phyloP scores from a whole-genome alignment of 2,888 invertebrate genomes.

The Drosophila anomelani region DNA sequence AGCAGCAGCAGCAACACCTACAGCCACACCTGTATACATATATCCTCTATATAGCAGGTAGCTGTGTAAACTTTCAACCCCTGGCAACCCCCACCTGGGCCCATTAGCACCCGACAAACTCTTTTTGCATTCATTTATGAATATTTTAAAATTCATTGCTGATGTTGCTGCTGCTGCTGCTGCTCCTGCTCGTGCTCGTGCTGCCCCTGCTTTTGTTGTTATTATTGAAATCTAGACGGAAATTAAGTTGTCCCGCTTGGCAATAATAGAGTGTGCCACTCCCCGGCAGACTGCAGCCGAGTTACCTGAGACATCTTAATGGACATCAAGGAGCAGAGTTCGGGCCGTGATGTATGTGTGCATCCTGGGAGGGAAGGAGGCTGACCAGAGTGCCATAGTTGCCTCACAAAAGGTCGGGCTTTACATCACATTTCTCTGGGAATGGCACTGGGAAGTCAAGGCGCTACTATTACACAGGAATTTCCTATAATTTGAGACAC shows the following conservation, averaged over 20 bases:
- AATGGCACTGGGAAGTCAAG: not conserved
- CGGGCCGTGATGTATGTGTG: constrained; percentile 44
- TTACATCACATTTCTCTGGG: not conserved
- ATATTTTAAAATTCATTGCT: constrained; percentile 77
- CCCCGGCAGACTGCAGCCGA: constrained; percentile 13
- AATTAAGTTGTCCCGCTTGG: constrained; percentile 77
- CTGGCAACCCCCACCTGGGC: constrained; percentile 16
- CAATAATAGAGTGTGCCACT: constrained; percentile 33
- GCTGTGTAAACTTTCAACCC: constrained; percentile 54
- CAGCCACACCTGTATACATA: not conserved
- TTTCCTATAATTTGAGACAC: constrained; percentile 7
- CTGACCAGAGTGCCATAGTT: constrained; percentile 2
- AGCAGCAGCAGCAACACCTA: constrained; percentile 17
- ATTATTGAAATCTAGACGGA: constrained; percentile 75
- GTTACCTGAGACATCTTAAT: constrained; percentile 73
- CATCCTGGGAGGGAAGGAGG: not conserved
- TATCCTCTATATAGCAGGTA: not conserved
- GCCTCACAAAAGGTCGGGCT: constrained; percentile 12
- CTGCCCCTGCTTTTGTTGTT: constrained; percentile 38
- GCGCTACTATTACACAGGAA: not conserved
- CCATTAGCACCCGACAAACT: constrained; percentile 52
- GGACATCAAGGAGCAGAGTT: constrained; percentile 69
- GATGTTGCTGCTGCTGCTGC: constrained; percentile 29
- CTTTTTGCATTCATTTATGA: constrained; percentile 69
- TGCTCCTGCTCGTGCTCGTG: constrained; percentile 12